Conservation (phyloP, 2,113 vertebrate species). For the Forbesichthys papilliferus region DNA sequence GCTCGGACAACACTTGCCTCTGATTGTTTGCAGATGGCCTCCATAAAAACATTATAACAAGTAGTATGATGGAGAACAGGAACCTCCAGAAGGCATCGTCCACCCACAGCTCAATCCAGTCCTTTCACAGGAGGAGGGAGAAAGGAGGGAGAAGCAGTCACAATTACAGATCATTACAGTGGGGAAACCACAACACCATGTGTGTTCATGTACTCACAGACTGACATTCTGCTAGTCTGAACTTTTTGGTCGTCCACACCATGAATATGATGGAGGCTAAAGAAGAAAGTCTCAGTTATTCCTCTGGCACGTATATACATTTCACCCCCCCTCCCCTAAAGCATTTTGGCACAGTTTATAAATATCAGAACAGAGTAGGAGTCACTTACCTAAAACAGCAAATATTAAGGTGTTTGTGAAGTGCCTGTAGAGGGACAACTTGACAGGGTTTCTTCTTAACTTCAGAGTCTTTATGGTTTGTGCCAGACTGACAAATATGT, state of each 20-base stretch:
- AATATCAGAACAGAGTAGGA: not conserved
- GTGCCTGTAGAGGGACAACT: conserved; percentile 88
- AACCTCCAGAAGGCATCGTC: conserved; percentile 91
- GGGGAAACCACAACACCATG: not conserved
- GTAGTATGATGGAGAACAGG: conserved; percentile 83
- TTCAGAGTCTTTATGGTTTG: conserved; percentile 90
- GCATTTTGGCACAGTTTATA: not conserved
- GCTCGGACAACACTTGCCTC: conserved; percentile 63
- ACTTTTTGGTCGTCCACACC: conserved; percentile 85
- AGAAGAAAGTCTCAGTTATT: conserved; percentile 36
- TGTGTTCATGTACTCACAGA: conserved; percentile 77
- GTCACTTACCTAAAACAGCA: conserved; percentile 83
- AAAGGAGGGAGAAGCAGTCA: not conserved
- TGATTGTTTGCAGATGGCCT: conserved; percentile 89
- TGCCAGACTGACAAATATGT: conserved; percentile 89
- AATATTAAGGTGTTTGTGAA: conserved; percentile 89
- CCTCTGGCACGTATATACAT: not conserved
- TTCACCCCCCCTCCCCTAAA: no score
- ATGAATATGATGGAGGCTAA: conserved; percentile 87
- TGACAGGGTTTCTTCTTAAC: conserved; percentile 86
- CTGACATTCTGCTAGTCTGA: conserved; percentile 81
- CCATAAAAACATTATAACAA: conserved; percentile 91
- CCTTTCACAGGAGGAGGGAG: conserved; percentile 59
- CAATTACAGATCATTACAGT: not conserved
- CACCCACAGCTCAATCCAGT: conserved; percentile 89